phyloP scores from a whole-genome alignment of 2,113 vertebrate genomes.

The Ammospiza nelsoni region DNA sequence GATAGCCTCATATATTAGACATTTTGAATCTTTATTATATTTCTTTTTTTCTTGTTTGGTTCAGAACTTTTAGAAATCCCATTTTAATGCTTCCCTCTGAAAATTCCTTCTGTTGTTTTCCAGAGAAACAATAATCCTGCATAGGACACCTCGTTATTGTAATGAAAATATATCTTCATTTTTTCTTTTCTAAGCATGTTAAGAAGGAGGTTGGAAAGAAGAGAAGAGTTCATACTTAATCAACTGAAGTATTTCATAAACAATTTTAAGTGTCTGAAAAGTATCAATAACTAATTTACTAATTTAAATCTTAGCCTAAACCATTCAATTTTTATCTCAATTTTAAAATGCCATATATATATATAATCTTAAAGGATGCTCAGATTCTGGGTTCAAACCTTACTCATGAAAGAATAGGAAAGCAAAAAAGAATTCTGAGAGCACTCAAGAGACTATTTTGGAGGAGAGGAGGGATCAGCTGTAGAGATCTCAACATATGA shows the following conservation, averaged over 20 bases:
- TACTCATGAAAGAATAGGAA: background rate
- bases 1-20: background rate
- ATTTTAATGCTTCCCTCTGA: background rate
- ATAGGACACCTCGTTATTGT: background rate
- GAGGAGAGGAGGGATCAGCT: background rate
- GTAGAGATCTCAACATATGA: background rate
- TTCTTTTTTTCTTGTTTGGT: background rate
- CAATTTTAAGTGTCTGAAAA: background rate
- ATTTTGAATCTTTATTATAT: background rate
- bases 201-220: background rate
- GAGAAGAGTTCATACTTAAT: background rate
- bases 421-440: background rate
- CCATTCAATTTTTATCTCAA: background rate
- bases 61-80: background rate
- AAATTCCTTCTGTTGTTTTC: background rate
- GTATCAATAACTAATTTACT: background rate
- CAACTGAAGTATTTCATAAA: background rate
- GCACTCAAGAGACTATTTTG: background rate
- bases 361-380: background rate
- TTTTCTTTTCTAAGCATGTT: background rate
- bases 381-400: background rate
- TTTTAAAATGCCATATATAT: background rate
- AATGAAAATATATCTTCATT: background rate
- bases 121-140: background rate
- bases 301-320: slow-evolving; percentile 1